phyloP scores from a whole-genome alignment of 2,113 vertebrate species.

The Gallinago media region DNA sequence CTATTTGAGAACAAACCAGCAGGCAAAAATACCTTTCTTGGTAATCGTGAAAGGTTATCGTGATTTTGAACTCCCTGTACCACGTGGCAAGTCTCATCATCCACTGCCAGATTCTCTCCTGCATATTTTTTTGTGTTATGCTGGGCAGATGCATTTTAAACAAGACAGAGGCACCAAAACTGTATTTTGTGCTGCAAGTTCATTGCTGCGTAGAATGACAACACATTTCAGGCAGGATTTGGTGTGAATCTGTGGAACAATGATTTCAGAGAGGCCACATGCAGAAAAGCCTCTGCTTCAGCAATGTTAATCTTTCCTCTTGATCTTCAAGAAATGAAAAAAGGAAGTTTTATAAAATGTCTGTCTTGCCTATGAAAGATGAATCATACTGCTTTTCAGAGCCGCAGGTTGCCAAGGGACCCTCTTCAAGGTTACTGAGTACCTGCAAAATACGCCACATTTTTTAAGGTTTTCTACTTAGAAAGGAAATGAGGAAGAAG shows the following conservation, averaged over 20 bases:
- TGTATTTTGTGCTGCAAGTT: neutral
- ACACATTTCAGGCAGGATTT: neutral
- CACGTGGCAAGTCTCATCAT: neutral
- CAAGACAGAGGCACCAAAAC: neutral
- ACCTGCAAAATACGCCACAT: neutral
- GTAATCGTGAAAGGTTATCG: neutral
- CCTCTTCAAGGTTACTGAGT: neutral
- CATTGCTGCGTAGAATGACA: neutral
- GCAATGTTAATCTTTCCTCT: neutral
- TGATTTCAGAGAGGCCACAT: neutral
- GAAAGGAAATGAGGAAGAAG: neutral
- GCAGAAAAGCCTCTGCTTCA: neutral
- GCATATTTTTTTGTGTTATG: neutral
- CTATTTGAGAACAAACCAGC: neutral
- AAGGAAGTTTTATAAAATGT: neutral
- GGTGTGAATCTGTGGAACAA: neutral
- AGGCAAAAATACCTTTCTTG: neutral
- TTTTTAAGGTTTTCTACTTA: neutral
- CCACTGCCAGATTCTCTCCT: neutral
- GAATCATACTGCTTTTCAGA: conserved; percentile 20
- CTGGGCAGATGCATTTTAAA: neutral
- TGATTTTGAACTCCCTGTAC: neutral
- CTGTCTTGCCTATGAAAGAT: neutral
- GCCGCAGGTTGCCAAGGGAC: neutral
- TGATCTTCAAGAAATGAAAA: neutral